Evolutionary conservation across 1,140 invertebrate genomes (phyloP).

Genomic region (Teleopsis dalmanni): DNA sequence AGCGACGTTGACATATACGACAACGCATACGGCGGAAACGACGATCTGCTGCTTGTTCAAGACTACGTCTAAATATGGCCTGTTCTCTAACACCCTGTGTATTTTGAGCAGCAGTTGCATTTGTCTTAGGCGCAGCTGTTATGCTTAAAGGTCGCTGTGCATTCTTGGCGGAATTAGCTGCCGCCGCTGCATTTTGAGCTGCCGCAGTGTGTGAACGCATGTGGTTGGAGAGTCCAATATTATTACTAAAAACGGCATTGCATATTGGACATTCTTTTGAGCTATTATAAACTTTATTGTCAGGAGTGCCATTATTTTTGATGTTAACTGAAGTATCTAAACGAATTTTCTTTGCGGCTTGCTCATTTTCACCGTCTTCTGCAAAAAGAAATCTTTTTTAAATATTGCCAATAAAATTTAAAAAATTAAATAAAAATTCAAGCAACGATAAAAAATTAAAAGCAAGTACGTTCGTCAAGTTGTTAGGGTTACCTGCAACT

Average conservation of each 20-base stretch:
- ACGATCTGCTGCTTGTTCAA: conserved; percentile 37
- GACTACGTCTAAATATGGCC: conserved; percentile 28
- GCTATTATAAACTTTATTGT: conserved; percentile 18
- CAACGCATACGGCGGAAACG: conserved; percentile 41
- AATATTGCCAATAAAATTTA: background rate
- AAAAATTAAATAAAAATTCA: background rate
- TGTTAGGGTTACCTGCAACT: no score
- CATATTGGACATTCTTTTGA: conserved; percentile 40
- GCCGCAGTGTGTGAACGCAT: conserved; percentile 37
- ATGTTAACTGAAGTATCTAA: conserved; percentile 25
- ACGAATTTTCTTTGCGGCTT: conserved; percentile 33
- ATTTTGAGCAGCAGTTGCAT: conserved; percentile 12
- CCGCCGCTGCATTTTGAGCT: conserved; percentile 21
- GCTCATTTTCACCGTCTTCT: conserved; percentile 32
- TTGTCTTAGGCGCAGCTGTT: conserved; percentile 19
- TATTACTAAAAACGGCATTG: conserved; percentile 39
- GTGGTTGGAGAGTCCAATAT: conserved; percentile 41
- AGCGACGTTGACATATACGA: conserved; percentile 38
- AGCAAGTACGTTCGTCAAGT: no score
- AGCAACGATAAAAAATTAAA: conserved; percentile 12
- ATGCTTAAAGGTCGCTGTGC: conserved; percentile 35
- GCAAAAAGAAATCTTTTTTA: background rate
- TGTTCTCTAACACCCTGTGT: conserved; percentile 29
- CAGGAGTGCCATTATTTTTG: conserved; percentile 8
- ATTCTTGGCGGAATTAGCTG: conserved; percentile 18